Evolutionary conservation across 2,113 vertebrate genomes (phyloP), one percentile per base, ranked within the genome.

Genomic region (Varanus komodoensis): DNA sequence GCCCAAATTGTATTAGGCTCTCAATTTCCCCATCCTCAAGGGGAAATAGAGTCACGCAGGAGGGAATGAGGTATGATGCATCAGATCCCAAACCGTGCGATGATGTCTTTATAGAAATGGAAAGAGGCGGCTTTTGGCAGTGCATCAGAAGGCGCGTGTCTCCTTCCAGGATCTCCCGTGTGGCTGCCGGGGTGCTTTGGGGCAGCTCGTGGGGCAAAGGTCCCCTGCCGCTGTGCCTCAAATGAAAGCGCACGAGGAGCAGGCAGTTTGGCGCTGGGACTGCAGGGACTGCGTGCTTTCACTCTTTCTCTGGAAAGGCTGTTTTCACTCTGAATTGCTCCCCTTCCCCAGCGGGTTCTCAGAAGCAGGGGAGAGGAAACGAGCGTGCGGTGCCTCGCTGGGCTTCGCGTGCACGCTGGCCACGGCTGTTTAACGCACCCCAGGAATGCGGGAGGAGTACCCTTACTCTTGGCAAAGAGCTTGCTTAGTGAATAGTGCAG

Each of bases 1-100:
- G 83, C 34, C 0, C 77, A 68, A 82, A 84, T 89, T 83, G 17
- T 0, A 0, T n/a, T 27, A 3, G 91, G 73, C 48, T 54, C 83
- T 90, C 83, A 29, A 91, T 57, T 25, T 84, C 92, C 48, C 52
- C 86, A 84, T 71, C 54, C 4, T 94, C 8, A 0, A 81, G 44
- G 87, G 77, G 71, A 93, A 94, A 89, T 1, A 61, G 69, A 94
- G 88, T 89, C 69, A 61, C 0, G 1, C 6, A 23, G 21, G 32
- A n/a, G 68, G 14, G 29, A 57, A 71, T 8, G 1, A 88, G 71
- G 21, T n/a, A 0, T 17, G 88, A 52, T 8, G 61, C 48, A 29
- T 29, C 77, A 54, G 38, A 44, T 44, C 79, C 90, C 14, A 32
- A 89, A 92, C 88, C 89, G 14, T 4, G 32, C 19, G 2, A 69